Conservation (phyloP, 64 coral and sea anemone genomes). For the Hydrozoanthus tunicans region DNA sequence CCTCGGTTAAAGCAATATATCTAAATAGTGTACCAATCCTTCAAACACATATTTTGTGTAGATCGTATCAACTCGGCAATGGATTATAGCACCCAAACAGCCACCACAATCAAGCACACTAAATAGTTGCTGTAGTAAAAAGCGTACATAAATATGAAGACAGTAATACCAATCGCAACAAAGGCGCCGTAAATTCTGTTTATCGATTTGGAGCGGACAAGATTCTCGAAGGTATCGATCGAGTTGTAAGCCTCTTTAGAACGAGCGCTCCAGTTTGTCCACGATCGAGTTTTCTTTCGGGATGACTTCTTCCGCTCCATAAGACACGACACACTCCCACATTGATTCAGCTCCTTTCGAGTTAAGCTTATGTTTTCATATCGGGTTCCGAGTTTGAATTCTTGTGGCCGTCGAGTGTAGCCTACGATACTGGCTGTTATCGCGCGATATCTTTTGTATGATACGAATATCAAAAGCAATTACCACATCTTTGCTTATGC, state of each 20-base stretch:
- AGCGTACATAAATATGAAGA: slow-evolving; percentile 53
- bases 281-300: slow-evolving; percentile 38
- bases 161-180: slow-evolving; percentile 42
- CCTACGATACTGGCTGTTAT: background rate
- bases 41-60: background rate
- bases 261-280: slow-evolving; percentile 36
- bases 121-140: slow-evolving; percentile 53
- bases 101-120: slow-evolving; percentile 45
- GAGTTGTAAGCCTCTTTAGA: slow-evolving; percentile 45
- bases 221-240: slow-evolving; percentile 53
- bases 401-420: background rate
- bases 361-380: background rate
- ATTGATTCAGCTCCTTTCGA: slow-evolving; percentile 9
- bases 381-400: background rate
- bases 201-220: slow-evolving; percentile 36
- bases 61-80: background rate
- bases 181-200: slow-evolving; percentile 23
- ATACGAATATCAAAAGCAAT: slow-evolving; percentile 40
- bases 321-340: background rate
- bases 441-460: background rate
- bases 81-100: slow-evolving; percentile 38
- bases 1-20: background rate
- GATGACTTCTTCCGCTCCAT: slow-evolving; percentile 43
- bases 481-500: slow-evolving; percentile 27
- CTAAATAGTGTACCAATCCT: background rate